Base-by-base conservation (phyloP, 2,888 invertebrate species). In the Harpagoxenus sublaevis region DNA sequence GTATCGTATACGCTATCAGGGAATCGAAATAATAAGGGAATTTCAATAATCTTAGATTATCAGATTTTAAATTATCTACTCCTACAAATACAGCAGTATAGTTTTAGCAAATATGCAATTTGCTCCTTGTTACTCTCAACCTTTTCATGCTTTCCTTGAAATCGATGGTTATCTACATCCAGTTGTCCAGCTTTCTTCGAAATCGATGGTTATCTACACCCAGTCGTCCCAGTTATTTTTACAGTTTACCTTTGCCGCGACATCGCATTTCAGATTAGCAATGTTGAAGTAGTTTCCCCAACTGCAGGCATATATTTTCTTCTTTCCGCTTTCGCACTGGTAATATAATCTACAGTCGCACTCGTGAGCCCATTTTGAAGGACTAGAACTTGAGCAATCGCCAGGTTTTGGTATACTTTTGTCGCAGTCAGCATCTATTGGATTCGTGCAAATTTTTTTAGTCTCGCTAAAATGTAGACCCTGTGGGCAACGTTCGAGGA, bases 311-410 rank as follows among this genome's bases (percentile, higher is more conserved):
- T 31, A 2, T 3, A 48, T 4, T 28, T 18, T 2, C 10, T 23
- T 79, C 23, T 3, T 31, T 0, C 3, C 5, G 1, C 23, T 23
- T 23, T 8, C 1, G 1, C 71, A 71, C 2, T 23, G 2, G 18
- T 66, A 79, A 42, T 23, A 79, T 18, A 79, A 71, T 48, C 71
- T 71, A 23, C 48, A 60, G 3, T 79, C 79, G 18, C 60, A 71
- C 10, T 79, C 35, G 79, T 71, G 60, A 39, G 0, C 0, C 48
- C n/a, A 57, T 31, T 2, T 8, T 4, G 8, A 28, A 1, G 23
- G 10, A 39, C 3, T 45, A n/a, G 8, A 1, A 0, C 2, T 4
- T 31, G 18, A 9, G 28, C 77, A 78, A 2, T 0, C 18, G 12
- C 35, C 35, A 18, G 18, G 35, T 9, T 6, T 2, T 0, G 8